phyloP scores from a whole-genome alignment of 2,888 invertebrate species.

The Plagiodera versicolora region DNA sequence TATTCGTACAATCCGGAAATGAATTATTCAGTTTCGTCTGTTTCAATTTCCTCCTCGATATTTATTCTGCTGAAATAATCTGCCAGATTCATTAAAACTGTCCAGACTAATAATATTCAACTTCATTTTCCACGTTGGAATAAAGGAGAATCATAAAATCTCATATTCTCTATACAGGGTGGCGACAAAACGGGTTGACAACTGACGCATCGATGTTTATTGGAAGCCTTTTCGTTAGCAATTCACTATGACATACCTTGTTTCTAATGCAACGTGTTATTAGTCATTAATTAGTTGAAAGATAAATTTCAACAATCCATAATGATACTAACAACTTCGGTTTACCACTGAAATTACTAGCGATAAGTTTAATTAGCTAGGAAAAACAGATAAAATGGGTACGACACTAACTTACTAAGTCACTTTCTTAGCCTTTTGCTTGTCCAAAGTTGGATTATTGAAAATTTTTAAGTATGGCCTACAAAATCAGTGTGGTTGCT shows the following conservation, averaged over 20 bases:
- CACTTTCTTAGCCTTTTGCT: neutral
- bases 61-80: neutral
- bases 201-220: neutral
- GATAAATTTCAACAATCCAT: neutral
- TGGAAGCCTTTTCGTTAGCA: neutral
- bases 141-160: no score
- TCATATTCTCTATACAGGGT: no score
- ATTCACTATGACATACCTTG: neutral
- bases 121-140: neutral
- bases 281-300: neutral
- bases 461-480: no score
- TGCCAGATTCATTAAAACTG: neutral
- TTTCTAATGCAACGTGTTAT: neutral
- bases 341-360: neutral
- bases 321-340: neutral
- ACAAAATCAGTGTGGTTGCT: neutral
- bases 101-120: neutral
- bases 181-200: no score
- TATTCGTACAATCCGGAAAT: neutral
- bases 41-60: neutral
- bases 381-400: neutral
- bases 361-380: constrained; percentile 7
- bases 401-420: neutral
- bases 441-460: no score
- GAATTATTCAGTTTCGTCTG: neutral